Evolutionary conservation across 2,888 invertebrate genomes (phyloP).

Genomic region (Drosophila imparisetae): DNA sequence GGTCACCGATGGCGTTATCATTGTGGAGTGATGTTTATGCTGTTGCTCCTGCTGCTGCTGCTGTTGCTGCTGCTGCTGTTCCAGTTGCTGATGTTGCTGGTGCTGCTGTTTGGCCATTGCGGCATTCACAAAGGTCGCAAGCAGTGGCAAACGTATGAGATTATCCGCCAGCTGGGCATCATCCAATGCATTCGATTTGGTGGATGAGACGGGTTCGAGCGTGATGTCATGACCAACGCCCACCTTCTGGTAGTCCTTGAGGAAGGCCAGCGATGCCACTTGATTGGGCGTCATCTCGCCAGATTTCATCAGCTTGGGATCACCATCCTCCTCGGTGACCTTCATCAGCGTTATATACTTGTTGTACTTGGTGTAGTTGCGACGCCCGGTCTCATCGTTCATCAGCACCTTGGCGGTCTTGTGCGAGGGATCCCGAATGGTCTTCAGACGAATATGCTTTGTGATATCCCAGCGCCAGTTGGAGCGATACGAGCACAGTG

Average conservation of each 20-base stretch:
- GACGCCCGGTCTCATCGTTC: conserved; percentile 95
- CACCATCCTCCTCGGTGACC: conserved; percentile 86
- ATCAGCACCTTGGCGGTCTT: conserved; percentile 92
- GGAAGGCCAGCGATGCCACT: conserved; percentile 86
- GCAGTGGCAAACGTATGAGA: conserved; percentile 77
- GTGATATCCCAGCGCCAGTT: conserved; percentile 99
- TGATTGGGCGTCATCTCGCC: conserved; percentile 85
- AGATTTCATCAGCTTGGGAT: conserved; percentile 85
- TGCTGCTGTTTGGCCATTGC: conserved; percentile 82
- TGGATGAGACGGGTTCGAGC: conserved; percentile 73
- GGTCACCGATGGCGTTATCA: conserved; percentile 82
- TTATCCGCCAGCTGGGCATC: conserved; percentile 73
- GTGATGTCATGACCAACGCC: conserved; percentile 80
- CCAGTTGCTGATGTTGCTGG: conserved; percentile 71
- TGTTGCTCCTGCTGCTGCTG: conserved; percentile 69
- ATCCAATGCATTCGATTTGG: conserved; percentile 55
- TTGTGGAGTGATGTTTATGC: conserved; percentile 60
- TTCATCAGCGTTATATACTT: conserved; percentile 92
- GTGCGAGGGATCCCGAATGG: conserved; percentile 93
- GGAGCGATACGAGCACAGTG: conserved; percentile 95
- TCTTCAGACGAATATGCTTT: conserved; percentile 96
- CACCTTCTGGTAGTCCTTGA: conserved; percentile 85
- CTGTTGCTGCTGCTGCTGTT: conserved; percentile 60
- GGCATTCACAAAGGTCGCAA: conserved; percentile 82
- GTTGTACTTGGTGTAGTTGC: conserved; percentile 97